Percentiles rank a stretch among this genome's conserved stretches.
phyloP scores from a whole-genome alignment of 1,140 invertebrate species.

The Aporrectodea caliginosa region DNA sequence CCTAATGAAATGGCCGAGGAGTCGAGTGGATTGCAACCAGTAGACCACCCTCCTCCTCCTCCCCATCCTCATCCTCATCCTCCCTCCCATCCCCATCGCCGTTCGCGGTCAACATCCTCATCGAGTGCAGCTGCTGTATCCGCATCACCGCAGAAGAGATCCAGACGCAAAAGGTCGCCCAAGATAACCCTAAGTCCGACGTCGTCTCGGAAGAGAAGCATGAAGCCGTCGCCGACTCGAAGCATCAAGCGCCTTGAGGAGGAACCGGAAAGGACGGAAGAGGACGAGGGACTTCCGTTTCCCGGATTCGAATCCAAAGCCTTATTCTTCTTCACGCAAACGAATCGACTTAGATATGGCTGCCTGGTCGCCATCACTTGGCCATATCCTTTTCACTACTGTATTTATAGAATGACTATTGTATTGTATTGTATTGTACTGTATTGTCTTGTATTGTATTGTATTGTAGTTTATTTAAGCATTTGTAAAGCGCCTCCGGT shows the following conservation, averaged over 20 bases:
- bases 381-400: slow-evolving; percentile 90
- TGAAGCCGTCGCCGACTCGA: neutral
- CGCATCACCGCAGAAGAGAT: neutral
- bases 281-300: slow-evolving; percentile 67
- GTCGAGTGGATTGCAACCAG: neutral
- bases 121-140: no score
- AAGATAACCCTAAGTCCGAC: neutral
- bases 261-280: no score
- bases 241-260: no score
- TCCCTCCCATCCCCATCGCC: neutral
- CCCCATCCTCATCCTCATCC: neutral
- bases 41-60: neutral
- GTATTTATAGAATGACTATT: no score
- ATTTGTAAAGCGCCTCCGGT: no score
- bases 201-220: neutral
- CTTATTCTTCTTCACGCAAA: slow-evolving; percentile 79
- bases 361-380: slow-evolving; percentile 92
- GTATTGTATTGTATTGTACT: no score
- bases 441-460: no score
- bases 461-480: no score
- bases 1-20: neutral
- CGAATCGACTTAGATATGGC: slow-evolving; percentile 77
- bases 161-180: no score
- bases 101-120: no score
- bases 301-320: slow-evolving; percentile 75